Conservation (phyloP, 2,113 vertebrate species). For the Platysteira castanea region DNA sequence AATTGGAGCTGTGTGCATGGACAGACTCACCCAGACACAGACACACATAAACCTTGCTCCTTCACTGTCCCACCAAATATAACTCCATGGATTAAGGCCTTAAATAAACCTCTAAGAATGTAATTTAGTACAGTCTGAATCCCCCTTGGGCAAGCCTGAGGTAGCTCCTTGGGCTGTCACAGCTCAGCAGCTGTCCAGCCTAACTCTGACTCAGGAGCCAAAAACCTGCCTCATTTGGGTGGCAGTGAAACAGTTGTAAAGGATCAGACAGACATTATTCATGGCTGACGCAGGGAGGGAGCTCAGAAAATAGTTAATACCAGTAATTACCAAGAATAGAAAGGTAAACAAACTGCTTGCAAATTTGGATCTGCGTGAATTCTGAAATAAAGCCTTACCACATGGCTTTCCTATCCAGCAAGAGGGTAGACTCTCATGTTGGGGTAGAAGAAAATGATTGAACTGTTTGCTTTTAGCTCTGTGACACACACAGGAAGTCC, state of each 20-base stretch:
- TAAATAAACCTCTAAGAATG: conserved; percentile 30
- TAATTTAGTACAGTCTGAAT: conserved; percentile 4
- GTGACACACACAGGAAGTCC: neutral
- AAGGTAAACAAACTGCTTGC: conserved; percentile 26
- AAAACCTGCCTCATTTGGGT: conserved; percentile 1
- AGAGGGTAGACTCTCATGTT: neutral
- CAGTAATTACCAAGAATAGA: conserved; percentile 7
- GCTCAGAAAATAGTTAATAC: neutral
- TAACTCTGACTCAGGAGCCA: conserved; percentile 11
- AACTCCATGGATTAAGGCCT: conserved; percentile 33
- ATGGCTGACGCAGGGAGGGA: neutral
- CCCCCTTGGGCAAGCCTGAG: conserved; percentile 15
- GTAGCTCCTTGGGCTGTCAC: conserved; percentile 15
- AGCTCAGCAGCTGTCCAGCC: conserved; percentile 46
- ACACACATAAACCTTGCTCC: neutral
- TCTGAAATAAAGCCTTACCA: neutral
- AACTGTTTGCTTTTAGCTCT: neutral
- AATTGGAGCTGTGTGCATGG: neutral
- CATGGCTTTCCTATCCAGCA: neutral
- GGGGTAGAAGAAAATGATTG: neutral
- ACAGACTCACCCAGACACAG: neutral
- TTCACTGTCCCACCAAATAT: conserved; percentile 35
- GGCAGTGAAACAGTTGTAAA: conserved; percentile 18
- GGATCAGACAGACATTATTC: conserved; percentile 24
- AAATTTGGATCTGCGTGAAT: neutral